phyloP scores from a whole-genome alignment of 2,888 invertebrate species.

The Trichopoda pennipes region DNA sequence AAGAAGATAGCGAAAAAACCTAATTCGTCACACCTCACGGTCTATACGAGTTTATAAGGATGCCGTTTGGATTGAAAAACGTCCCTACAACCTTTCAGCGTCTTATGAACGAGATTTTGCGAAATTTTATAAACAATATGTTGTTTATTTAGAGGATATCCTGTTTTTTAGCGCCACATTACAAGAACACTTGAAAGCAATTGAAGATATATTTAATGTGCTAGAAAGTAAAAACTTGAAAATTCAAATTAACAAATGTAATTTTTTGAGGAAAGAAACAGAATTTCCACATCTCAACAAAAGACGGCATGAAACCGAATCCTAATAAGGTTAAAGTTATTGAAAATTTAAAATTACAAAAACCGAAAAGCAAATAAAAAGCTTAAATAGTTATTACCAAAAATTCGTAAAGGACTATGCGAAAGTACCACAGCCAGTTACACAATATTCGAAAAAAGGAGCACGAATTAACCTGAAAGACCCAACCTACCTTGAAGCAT shows the following conservation, averaged over 20 bases:
- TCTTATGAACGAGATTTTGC: too few species aligned
- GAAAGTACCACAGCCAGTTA: conserved; percentile 37
- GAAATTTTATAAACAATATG: too few species aligned
- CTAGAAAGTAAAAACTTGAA: too few species aligned
- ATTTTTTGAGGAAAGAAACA: too few species aligned
- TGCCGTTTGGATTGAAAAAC: conserved; percentile 21
- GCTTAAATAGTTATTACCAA: conserved; percentile 8
- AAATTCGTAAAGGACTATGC: conserved; percentile 27
- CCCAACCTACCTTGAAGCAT: not conserved
- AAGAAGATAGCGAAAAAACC: conserved; percentile 25
- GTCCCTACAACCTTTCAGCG: too few species aligned
- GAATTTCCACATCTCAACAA: too few species aligned
- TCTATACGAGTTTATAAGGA: conserved; percentile 32
- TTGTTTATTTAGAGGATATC: too few species aligned
- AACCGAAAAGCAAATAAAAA: conserved; percentile 43
- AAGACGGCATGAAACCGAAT: conserved; percentile 31
- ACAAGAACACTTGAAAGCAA: too few species aligned
- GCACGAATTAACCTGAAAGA: not conserved
- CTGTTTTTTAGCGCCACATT: too few species aligned
- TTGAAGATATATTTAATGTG: too few species aligned
- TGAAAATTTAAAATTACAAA: conserved; percentile 16
- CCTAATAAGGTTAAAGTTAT: conserved; percentile 28
- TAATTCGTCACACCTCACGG: conserved; percentile 41
- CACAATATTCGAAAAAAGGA: conserved; percentile 23
- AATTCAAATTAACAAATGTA: too few species aligned